Conservation (phyloP, 2,113 vertebrate species). For the Manacus vitellinus region DNA sequence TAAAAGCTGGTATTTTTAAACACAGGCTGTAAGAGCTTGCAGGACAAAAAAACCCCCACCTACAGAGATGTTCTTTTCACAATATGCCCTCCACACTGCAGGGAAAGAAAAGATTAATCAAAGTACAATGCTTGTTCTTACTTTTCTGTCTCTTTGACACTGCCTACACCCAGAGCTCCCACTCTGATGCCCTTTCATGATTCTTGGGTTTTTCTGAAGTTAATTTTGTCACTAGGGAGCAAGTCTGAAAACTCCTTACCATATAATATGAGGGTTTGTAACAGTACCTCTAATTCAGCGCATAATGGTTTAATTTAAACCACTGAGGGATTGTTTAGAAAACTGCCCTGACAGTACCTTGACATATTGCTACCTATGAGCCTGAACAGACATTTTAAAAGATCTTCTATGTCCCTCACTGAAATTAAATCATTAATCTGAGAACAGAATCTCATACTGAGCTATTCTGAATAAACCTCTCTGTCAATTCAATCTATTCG, state of each 20-base stretch:
- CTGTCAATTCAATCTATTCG: not conserved
- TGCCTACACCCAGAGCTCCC: not conserved
- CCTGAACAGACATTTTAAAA: not conserved
- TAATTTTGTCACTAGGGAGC: conserved; percentile 6
- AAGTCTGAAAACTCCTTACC: not conserved
- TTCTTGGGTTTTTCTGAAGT: not conserved
- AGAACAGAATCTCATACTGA: not conserved
- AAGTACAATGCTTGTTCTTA: not conserved
- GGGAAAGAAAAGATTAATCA: conserved; percentile 42
- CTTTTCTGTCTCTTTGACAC: conserved; percentile 17
- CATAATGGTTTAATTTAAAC: not conserved
- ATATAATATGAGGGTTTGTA: not conserved
- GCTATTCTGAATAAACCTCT: conserved; percentile 3
- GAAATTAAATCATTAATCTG: conserved; percentile 42
- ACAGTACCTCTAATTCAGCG: not conserved
- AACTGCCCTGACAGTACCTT: not conserved
- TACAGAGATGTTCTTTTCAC: conserved; percentile 46
- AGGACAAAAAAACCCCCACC: conserved; percentile 15
- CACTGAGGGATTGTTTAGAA: not conserved
- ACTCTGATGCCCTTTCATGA: not conserved
- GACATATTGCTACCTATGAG: not conserved
- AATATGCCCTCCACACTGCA: conserved; percentile 4
- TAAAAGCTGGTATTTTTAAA: conserved; percentile 57
- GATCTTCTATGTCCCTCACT: not conserved
- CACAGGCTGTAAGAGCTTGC: not conserved